These are phyloP conservation scores for Nasua narica DNA, from an alignment of 2,797 vertebrate species.

Conservation along the genomic window DNA sequence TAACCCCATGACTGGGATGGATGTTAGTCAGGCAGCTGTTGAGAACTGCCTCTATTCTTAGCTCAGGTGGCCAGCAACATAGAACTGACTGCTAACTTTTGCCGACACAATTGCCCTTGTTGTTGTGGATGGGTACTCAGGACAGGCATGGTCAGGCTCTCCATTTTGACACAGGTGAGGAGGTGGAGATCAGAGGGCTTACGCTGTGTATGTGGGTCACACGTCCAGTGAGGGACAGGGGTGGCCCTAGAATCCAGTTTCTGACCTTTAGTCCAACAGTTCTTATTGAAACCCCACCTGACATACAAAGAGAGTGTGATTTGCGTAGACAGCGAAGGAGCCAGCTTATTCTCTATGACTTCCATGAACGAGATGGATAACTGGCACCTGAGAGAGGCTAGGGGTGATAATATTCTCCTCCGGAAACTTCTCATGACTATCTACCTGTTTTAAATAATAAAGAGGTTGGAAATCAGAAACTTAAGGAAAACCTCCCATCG, in stretches of 20 bases:
- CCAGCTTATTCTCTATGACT: background rate
- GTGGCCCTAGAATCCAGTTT: background rate
- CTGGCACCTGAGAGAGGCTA: background rate
- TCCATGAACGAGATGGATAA: background rate
- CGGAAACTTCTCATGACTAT: background rate
- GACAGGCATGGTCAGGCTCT: background rate
- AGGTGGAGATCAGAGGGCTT: background rate
- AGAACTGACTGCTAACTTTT: background rate
- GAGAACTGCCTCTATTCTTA: background rate
- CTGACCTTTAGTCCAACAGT: background rate
- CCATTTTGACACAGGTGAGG: background rate
- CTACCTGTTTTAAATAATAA: background rate
- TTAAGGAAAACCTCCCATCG: background rate
- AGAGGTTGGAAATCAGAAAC: background rate
- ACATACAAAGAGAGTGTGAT: background rate
- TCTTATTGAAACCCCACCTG: background rate
- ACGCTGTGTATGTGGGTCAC: background rate
- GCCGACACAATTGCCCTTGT: background rate
- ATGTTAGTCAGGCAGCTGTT: background rate
- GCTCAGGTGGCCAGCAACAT: background rate
- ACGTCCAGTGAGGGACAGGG: too few relatives aligned
- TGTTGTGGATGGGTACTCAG: background rate
- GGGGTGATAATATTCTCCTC: background rate
- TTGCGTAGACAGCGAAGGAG: rapidly evolving
- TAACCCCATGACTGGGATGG: rapidly evolving